These are phyloP conservation scores for Mamestra configurata DNA, from an alignment of 1,140 invertebrate species.

Conservation along the genomic window DNA sequence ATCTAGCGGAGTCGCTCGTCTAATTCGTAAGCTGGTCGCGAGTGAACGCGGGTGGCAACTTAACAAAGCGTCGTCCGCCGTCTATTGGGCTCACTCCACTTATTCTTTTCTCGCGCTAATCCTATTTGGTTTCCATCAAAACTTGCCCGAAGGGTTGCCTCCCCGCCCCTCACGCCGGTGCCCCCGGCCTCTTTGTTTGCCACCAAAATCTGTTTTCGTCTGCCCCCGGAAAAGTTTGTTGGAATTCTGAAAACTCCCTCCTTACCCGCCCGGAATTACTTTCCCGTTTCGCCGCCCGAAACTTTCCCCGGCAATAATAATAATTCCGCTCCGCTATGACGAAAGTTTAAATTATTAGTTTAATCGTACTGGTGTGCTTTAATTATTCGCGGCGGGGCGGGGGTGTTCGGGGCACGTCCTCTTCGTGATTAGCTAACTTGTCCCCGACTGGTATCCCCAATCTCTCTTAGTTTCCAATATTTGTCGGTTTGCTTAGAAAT, in stretches of 20 bases:
- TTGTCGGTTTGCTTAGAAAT: slow-evolving; percentile 64
- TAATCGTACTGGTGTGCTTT: slow-evolving; percentile 81
- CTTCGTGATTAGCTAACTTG: slow-evolving; percentile 64
- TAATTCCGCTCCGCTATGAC: slow-evolving; percentile 82
- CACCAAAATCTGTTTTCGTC: slow-evolving; percentile 83
- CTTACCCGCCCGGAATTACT: slow-evolving; percentile 77
- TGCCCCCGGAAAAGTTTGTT: slow-evolving; percentile 72
- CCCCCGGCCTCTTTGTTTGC: slow-evolving; percentile 74
- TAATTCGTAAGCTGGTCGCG: slow-evolving; percentile 42
- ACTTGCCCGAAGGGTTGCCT: slow-evolving; percentile 77
- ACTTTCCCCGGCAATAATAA: slow-evolving; percentile 82
- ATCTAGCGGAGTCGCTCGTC: slow-evolving; percentile 28
- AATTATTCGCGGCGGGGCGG: slow-evolving; percentile 71
- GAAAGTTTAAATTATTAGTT: slow-evolving; percentile 87
- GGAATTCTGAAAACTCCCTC: slow-evolving; percentile 74
- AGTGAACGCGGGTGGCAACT: slow-evolving; percentile 52
- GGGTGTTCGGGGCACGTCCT: slow-evolving; percentile 53
- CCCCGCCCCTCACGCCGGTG: slow-evolving; percentile 44
- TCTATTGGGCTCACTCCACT: slow-evolving; percentile 71
- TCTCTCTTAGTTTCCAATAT: slow-evolving; percentile 55
- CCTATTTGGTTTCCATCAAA: slow-evolving; percentile 86
- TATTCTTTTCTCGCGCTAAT: slow-evolving; percentile 83
- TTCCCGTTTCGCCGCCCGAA: slow-evolving; percentile 76
- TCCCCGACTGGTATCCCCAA: slow-evolving; percentile 33
- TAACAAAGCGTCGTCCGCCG: slow-evolving; percentile 65